Conservation (phyloP, 2,113 vertebrate species). For the Laticauda colubrina region DNA sequence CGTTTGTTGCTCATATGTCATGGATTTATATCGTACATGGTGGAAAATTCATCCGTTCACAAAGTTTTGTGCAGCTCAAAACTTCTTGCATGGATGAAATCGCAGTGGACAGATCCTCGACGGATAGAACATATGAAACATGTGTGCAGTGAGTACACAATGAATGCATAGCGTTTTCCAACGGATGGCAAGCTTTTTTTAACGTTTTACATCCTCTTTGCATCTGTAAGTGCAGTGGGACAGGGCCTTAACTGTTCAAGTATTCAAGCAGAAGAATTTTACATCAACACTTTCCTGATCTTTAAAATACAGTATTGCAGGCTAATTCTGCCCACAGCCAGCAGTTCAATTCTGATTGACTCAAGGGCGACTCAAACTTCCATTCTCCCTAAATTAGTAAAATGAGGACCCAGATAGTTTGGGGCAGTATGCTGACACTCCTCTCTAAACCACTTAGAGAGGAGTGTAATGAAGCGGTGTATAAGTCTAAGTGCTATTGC, state of each 20-base stretch:
- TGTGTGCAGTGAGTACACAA: too few species aligned
- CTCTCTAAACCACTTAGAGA: background rate
- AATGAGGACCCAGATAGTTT: background rate
- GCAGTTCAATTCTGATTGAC: background rate
- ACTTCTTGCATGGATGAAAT: too few species aligned
- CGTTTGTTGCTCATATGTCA: too few species aligned
- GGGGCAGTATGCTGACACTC: background rate
- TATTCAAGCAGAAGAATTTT: background rate
- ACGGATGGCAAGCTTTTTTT: too few species aligned
- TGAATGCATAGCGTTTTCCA: too few species aligned
- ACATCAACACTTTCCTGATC: background rate
- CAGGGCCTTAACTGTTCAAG: background rate
- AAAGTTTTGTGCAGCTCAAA: too few species aligned
- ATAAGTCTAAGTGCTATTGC: background rate
- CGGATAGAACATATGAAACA: too few species aligned
- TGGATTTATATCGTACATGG: too few species aligned
- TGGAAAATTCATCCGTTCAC: too few species aligned
- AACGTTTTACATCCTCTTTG: too few species aligned
- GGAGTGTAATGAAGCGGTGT: background rate
- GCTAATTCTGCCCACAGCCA: background rate
- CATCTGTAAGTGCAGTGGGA: too few species aligned
- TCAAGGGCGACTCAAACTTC: background rate
- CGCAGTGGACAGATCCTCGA: too few species aligned
- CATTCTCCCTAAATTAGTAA: background rate
- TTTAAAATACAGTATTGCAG: background rate